Percentiles rank a stretch among this genome's conserved stretches.
Conservation (phyloP, 2,113 vertebrate species). For the Rostratula benghalensis region DNA sequence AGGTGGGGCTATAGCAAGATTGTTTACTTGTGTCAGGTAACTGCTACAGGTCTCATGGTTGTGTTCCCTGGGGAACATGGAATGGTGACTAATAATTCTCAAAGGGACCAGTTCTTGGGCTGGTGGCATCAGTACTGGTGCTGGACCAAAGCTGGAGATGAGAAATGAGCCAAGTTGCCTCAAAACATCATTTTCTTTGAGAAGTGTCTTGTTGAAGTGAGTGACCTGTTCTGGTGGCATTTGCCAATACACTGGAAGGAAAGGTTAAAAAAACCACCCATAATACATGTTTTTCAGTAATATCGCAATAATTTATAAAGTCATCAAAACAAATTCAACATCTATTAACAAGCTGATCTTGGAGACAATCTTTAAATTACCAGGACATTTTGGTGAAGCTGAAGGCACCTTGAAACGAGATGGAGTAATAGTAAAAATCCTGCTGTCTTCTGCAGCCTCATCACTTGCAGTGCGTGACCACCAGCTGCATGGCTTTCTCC, state of each 20-base stretch:
- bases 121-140: too few relatives aligned
- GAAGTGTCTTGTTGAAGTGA: not conserved
- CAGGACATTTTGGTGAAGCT: not conserved
- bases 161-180: not conserved
- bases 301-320: slow-evolving; percentile 68
- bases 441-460: not conserved
- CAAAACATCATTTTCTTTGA: too few relatives aligned
- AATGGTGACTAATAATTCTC: not conserved
- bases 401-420: slow-evolving; percentile 59
- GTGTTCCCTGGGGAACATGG: accelerated
- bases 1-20: not conserved
- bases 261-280: not conserved
- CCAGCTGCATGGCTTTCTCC: not conserved
- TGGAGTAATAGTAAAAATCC: not conserved
- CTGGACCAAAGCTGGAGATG: not conserved
- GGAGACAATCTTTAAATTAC: slow-evolving; percentile 14
- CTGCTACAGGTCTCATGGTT: not conserved
- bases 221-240: not conserved
- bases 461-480: not conserved
- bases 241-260: not conserved
- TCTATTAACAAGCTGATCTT: slow-evolving; percentile 37
- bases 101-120: too few relatives aligned
- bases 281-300: not conserved
- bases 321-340: slow-evolving; percentile 38
- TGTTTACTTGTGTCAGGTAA: not conserved